A percentile compares a stretch with the other conserved stretches of the same genome.
Conservation (phyloP, 2,888 invertebrate species). For the Synanthedon myopaeformis region DNA sequence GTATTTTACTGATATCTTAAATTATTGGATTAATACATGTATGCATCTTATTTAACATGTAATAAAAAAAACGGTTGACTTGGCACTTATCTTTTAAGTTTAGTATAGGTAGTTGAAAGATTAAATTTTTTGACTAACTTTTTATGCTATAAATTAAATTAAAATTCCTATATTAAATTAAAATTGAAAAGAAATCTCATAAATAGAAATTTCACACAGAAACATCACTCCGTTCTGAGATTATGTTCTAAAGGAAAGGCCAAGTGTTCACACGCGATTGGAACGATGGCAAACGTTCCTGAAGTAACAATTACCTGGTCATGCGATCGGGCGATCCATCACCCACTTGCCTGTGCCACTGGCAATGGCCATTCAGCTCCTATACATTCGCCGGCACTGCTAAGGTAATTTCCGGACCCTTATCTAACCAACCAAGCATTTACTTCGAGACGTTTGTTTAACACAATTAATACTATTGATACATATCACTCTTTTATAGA, state of each 20-base stretch:
- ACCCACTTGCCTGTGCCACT: constrained; percentile 52
- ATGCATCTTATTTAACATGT: no score
- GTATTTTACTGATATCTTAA: no score
- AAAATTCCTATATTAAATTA: no score
- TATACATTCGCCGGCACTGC: constrained; percentile 25
- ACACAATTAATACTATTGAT: constrained; percentile 52
- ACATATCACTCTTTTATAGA: neutral
- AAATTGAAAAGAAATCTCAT: no score
- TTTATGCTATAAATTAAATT: no score
- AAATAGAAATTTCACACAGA: constrained; percentile 2
- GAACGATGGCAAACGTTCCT: constrained; percentile 35
- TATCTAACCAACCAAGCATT: constrained; percentile 53
- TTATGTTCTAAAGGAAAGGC: constrained; percentile 43
- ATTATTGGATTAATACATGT: no score
- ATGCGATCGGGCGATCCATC: constrained; percentile 64
- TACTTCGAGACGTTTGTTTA: constrained; percentile 56
- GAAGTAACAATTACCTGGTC: constrained; percentile 65
- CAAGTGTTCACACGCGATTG: constrained; percentile 37
- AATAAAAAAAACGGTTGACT: no score
- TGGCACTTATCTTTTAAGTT: no score
- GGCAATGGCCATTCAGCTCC: constrained; percentile 49
- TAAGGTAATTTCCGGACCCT: constrained; percentile 64
- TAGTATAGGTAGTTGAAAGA: no score
- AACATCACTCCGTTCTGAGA: constrained; percentile 27
- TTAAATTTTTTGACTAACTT: no score